Base-by-base conservation (phyloP, 2,113 vertebrate species). In the Odontesthes bonariensis region DNA sequence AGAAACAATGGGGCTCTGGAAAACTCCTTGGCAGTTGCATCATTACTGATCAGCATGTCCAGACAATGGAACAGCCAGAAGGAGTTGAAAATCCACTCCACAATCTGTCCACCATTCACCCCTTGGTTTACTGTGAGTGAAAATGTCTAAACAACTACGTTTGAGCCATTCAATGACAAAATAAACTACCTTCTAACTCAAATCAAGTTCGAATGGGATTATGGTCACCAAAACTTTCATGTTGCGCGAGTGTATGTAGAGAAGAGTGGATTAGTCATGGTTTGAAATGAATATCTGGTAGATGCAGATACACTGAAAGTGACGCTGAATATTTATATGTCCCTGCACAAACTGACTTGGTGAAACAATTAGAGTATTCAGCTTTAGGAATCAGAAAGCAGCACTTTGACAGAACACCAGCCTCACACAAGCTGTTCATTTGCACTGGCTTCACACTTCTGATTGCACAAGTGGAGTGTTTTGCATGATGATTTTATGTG, bases 391-490 rank as follows among this genome's bases (percentile, higher is more conserved):
- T 78, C 85, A 55, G 72, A 83, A 62, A 61, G 58, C 78, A 85
- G 74, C 84, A 77, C 69, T 76, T 52, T 40, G 67, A 76, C 71
- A 55, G 71, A 64, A 73, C 74, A 85, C 58, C 67, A 73, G 51
- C 61, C 78, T 69, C 82, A 84, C 77, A 73, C 74, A 85, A 74
- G 80, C 90, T 89, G 83, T 80, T 90, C 90, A 85, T 86, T 90
- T 90, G 70, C 70, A 75, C 83, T 51, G 61, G n/a, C 67, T 90
- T 91, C 85, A 82, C 88, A 85, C 88, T 63, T 78, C 85, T 85
- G 73, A 87, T 86, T 85, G 79, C 81, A 80, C 82, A 82, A 87
- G 83, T 74, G 77, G 74, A 73, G 72, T 23, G 53, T 83, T 67
- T 86, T 76, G 58, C 70, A 75, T 74, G 63, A 81, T 87, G 57